Conservation (phyloP, 2,113 vertebrate species). For the Oryzias woworae region DNA sequence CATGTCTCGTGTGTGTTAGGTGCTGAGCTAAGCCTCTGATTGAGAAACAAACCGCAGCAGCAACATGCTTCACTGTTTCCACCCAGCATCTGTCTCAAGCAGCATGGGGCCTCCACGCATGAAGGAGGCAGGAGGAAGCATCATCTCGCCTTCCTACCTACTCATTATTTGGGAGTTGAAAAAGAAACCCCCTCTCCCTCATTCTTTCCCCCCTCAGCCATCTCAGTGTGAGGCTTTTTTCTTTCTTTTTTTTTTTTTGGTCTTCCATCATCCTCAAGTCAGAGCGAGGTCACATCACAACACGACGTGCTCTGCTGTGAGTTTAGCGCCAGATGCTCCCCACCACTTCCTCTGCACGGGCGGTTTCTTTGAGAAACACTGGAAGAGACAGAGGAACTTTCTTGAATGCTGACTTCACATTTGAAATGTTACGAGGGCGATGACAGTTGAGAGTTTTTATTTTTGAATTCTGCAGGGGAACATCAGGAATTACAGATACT, state of each 20-base stretch:
- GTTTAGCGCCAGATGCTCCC: slow-evolving; percentile 59
- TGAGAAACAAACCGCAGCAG: slow-evolving; percentile 73
- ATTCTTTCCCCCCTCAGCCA: slow-evolving; percentile 1
- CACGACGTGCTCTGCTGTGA: slow-evolving; percentile 55
- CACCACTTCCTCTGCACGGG: slow-evolving; percentile 46
- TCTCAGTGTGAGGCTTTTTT: slow-evolving; percentile 45
- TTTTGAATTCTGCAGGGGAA: too few species aligned
- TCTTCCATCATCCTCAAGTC: slow-evolving; percentile 62
- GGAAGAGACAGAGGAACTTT: slow-evolving; percentile 33
- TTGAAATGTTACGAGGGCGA: too few species aligned
- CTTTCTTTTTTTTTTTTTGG: slow-evolving; percentile 9
- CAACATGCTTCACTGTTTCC: slow-evolving; percentile 63
- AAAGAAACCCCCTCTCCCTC: slow-evolving; percentile 19
- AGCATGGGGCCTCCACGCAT: slow-evolving; percentile 57
- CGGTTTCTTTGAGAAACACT: slow-evolving; percentile 37
- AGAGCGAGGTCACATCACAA: slow-evolving; percentile 63
- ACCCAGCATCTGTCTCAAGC: slow-evolving; percentile 60
- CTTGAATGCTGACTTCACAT: neutral
- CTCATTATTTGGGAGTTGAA: slow-evolving; percentile 54
- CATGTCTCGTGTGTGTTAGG: slow-evolving; percentile 31
- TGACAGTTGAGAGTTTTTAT: too few species aligned
- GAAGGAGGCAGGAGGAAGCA: slow-evolving; percentile 42
- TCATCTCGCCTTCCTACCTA: slow-evolving; percentile 46
- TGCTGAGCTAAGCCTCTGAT: slow-evolving; percentile 73
- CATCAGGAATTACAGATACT: too few species aligned